Base-by-base conservation (phyloP, 2,888 invertebrate genomes). In the Phortica okadai region DNA sequence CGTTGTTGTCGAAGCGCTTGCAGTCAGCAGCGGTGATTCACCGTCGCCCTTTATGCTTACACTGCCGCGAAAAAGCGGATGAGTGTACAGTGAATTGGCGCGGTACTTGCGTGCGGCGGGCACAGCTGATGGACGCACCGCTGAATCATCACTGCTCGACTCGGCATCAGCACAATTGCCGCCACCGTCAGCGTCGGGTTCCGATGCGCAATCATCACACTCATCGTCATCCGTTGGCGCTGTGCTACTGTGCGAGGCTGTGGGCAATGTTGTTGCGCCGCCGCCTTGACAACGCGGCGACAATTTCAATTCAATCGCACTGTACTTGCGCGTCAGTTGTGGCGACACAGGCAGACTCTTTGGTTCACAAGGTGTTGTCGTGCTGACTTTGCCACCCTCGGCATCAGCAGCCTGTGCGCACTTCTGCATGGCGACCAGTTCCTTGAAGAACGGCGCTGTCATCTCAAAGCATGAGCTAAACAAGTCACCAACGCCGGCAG, bases 391-490 rank as follows among this genome's bases (percentile, higher is more conserved):
- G 74, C 11, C 33, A 44, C 44, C 76, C 10, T 42, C 73, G 11
- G 66, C 72, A 4, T 45, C 78, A 33, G 42, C 74, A 50, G 77
- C 74, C 14, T 77, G 74, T n/a, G 77, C 72, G 56, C 82, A 74
- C 77, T 83, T 86, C 77, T 91, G 89, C 80, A 91, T 82, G 41
- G 90, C 89, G 11, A 88, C 87, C 44, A 91, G 79, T 74, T 92
- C 91, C 78, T 89, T 90, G 67, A 93, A 92, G 79, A 93, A 93
- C 62, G 96, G 95, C 0, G 95, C 95, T 1, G 96, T 95, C 83
- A 96, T 92, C 88, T 96, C 96, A 87, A 95, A 94, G 90, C 95
- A 96, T 7, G 95, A 95, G 69, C 95, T 96, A 89, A 96, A 96
- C 64, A 94, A 89, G 85, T 94, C 94, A 56, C 92, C 92, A 44